These are phyloP conservation scores for Amphipyra tragopoginis DNA, from an alignment of 2,888 invertebrate genomes.

Conservation along the genomic window DNA sequence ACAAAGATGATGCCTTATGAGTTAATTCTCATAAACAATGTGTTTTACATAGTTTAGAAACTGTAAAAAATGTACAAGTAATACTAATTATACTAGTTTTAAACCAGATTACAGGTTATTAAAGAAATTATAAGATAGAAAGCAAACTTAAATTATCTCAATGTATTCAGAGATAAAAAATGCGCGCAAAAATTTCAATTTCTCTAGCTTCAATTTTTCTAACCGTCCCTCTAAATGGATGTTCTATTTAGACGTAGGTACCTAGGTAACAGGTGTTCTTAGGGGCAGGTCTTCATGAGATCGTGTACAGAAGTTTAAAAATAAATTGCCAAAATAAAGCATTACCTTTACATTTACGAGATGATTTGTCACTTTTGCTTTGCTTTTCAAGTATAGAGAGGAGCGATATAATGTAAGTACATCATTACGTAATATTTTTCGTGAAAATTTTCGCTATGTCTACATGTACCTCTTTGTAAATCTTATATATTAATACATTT, in stretches of 20 bases:
- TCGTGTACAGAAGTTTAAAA: conserved; percentile 14
- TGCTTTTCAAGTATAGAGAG: conserved; percentile 3
- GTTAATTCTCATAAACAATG: too few species aligned
- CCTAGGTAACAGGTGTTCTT: conserved; percentile 43
- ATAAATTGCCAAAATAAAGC: conserved; percentile 30
- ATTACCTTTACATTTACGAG: conserved; percentile 15
- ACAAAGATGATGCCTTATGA: too few species aligned
- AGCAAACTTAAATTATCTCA: conserved; percentile 4
- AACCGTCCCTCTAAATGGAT: conserved; percentile 7
- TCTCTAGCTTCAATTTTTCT: conserved; percentile 28
- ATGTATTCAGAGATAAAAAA: conserved; percentile 13
- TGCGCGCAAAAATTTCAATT: conserved; percentile 27
- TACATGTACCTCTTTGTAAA: too few species aligned
- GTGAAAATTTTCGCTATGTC: background rate
- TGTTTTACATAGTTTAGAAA: too few species aligned
- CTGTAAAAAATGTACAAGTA: background rate
- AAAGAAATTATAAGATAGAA: background rate
- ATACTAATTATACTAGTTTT: background rate
- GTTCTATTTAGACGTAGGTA: conserved; percentile 18
- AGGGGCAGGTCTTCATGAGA: conserved; percentile 8
- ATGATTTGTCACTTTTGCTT: conserved; percentile 17
- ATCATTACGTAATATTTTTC: background rate
- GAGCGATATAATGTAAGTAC: background rate
- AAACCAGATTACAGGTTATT: background rate
- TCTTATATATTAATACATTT: too few species aligned